Conservation (phyloP, 2,888 invertebrate species). For the Nephrotoma appendiculata region DNA sequence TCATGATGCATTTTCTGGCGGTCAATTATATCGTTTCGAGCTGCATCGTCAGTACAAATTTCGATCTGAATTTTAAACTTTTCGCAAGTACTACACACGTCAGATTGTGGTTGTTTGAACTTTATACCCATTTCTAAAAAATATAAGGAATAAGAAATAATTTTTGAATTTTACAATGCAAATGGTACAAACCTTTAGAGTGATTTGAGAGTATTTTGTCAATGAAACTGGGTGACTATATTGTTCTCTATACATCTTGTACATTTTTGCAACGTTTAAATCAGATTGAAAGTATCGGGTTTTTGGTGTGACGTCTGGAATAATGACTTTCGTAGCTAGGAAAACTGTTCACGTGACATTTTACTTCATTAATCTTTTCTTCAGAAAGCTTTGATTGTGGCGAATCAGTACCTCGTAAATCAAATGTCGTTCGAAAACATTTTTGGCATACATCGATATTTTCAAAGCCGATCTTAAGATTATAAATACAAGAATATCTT, state of each 20-base stretch:
- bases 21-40: background rate
- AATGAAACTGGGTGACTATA: no score
- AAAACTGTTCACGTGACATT: background rate
- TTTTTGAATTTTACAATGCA: background rate
- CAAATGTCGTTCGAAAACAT: background rate
- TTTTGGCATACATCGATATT: background rate
- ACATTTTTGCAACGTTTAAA: no score
- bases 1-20: background rate
- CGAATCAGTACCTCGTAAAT: background rate
- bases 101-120: background rate
- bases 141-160: background rate
- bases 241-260: no score
- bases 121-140: background rate
- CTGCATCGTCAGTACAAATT: background rate
- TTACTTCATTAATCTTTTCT: background rate
- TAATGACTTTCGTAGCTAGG: background rate
- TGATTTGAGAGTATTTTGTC: no score
- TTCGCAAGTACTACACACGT: background rate
- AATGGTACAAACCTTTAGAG: background rate
- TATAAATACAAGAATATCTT: background rate
- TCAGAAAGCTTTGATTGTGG: background rate
- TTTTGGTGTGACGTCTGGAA: background rate
- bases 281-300: background rate
- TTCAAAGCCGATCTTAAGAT: background rate
- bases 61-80: background rate